Evolutionary conservation across 2,888 invertebrate genomes (phyloP).

Genomic region (Epinotia nisella): DNA sequence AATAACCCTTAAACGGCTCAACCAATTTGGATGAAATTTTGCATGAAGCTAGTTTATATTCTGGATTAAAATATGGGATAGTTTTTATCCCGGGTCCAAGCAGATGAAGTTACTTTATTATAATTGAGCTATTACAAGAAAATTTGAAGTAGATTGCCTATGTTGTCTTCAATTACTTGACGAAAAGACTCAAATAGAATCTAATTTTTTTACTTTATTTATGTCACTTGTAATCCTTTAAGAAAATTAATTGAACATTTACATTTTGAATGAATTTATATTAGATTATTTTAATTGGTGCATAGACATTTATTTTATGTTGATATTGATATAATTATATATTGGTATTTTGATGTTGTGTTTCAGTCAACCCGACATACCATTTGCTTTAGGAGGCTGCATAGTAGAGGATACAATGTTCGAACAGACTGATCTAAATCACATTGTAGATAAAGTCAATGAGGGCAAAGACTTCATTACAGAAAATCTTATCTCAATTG

Average conservation of each 20-base stretch:
- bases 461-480: slow-evolving; percentile 61
- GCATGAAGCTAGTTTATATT: no score
- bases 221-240: background rate
- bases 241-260: background rate
- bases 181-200: background rate
- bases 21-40: no score
- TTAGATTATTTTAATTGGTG: background rate
- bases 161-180: background rate
- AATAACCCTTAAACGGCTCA: no score
- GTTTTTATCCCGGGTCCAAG: no score
- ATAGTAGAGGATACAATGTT: slow-evolving; percentile 72
- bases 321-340: background rate
- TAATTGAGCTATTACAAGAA: background rate
- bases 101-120: no score
- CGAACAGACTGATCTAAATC: slow-evolving; percentile 59
- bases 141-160: background rate
- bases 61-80: no score
- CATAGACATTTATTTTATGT: background rate
- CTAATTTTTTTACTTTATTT: background rate
- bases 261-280: background rate
- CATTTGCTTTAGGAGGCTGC: slow-evolving; percentile 79
- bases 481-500: slow-evolving; percentile 71
- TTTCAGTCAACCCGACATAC: slow-evolving; percentile 75
- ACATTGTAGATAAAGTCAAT: slow-evolving; percentile 63
- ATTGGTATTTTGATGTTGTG: slow-evolving; percentile 3